Evolutionary conservation across 2,888 invertebrate genomes (phyloP).

Genomic region (Ennomos fuscantarius): DNA sequence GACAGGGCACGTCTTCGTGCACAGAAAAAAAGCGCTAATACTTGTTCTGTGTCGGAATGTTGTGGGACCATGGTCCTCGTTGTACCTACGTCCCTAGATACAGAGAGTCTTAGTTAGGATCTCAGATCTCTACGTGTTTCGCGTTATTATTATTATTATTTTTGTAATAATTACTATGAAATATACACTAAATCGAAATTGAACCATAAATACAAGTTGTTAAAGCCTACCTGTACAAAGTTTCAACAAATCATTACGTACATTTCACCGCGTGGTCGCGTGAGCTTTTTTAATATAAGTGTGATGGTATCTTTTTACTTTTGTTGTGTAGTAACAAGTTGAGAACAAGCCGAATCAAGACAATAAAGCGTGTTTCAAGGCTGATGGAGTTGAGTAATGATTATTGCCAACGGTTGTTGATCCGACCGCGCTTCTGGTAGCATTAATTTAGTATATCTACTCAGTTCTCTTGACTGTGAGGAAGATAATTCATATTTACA

Average conservation of each 20-base stretch:
- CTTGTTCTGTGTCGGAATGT: no score
- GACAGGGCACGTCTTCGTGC: no score
- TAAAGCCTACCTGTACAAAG: constrained; percentile 38
- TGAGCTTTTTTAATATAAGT: constrained; percentile 75
- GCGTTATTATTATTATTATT: no score
- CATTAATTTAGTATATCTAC: constrained; percentile 37
- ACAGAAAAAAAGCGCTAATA: no score
- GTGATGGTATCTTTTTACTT: constrained; percentile 75
- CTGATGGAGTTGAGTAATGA: constrained; percentile 79
- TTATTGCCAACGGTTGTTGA: constrained; percentile 79
- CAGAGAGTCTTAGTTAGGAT: no score
- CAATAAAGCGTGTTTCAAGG: constrained; percentile 80
- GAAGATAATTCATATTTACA: constrained; percentile 23
- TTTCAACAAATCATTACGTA: constrained; percentile 60
- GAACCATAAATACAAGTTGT: no score
- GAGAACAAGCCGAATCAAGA: constrained; percentile 80
- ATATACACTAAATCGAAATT: no score
- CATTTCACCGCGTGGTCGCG: constrained; percentile 61
- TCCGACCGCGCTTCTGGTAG: constrained; percentile 67
- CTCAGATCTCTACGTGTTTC: no score
- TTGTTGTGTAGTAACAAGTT: constrained; percentile 76
- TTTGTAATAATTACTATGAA: no score
- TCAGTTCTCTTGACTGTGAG: constrained; percentile 56
- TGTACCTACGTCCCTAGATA: no score
- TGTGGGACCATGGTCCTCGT: no score